Base-by-base conservation (phyloP, 2,113 vertebrate species). In the Sinosuthora webbiana region DNA sequence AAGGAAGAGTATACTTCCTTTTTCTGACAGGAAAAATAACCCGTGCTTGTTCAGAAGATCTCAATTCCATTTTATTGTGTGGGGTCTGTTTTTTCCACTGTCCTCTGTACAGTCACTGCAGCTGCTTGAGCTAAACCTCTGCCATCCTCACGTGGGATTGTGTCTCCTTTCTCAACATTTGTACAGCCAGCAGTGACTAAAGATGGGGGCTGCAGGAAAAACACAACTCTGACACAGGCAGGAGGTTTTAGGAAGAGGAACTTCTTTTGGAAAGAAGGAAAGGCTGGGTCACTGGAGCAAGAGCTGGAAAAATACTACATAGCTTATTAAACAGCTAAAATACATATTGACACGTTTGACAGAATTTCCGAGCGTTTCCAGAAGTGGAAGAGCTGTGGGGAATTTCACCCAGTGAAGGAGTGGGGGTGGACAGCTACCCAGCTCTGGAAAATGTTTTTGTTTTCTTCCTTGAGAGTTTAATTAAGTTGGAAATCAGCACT, bases 1-100 rank as follows among this genome's bases (percentile, higher is more conserved):
- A 87, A 97, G 95, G 94, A 95, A 95, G 85, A 87, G 39, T 97
- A 68, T 57, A 67, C 93, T 97, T 97, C 96, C 96, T 97, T 94
- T 94, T 95, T 94, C 83, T 97, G 88, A 35, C 63, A 55, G 76
- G 77, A 96, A 88, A 96, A 97, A 82, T 80, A 92, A 82, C 63
- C 60, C 92, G 12, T 89, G 33, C 47, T 76, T 1, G 24, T 83
- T 93, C 89, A 84, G 90, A 94, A 78, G 63, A 62, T 76, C 71
- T 91, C 0, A 0, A 28, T 92, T 94, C 74, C 68, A 50, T 89
- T 92, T 57, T 74, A 56, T 24, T 79, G 11, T 55, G 9, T 49
- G n/a, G 16, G 53, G 31, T 8, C 41, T 78, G 0, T n/a, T 81
- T 94, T 90, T 93, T 78, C 90, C 83, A 53, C 15, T 82, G 63